Evolutionary conservation across 2,888 invertebrate species (phyloP), one percentile per base, ranked within the genome.

Genomic region (Tigriopus californicus): DNA sequence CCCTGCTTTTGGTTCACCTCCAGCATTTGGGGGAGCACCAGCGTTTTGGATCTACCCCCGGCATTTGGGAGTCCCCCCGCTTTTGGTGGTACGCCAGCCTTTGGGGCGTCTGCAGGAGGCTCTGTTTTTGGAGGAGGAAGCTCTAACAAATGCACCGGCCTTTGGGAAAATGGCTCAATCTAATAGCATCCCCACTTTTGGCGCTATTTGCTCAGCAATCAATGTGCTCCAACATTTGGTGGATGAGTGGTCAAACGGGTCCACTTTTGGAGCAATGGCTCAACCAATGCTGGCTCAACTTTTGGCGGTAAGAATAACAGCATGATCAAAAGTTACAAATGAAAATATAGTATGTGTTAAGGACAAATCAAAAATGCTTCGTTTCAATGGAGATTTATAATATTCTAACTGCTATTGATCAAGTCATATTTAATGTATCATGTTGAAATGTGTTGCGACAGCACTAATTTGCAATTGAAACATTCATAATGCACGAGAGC

Each of bases 101-200:
- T 53, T 53, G 54, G 54, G 15, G 40, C 53, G n/a, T 22, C 20
- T n/a, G n/a, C n/a, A 6, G 53, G 40, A 15, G 53, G 53, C 0
- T 69, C 76, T 66, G 65, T 70, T 52, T 76, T 76, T 61, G 73
- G 73, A 4, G 64, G 72, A 1, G 64, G 74, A 10, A 62, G 20
- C 15, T 24, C 40, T 40, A 24, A n/a, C 49, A 46, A 46, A 22
- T 24, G 40, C 76, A 64, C 71, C 78, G 0, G 77, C 77, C 47
- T 81, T 80, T 70, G 80, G 79, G 65, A 79, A 15, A 15, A 80
- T 80, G 1, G 76, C 74, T 46, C 80, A 80, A 68, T 44, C 46
- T 15, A 78, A 77, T 66, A 80, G 79, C 1, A 59, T 54, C 1
- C 69, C 79, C 56, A 77, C 79, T 1, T 80, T 80, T 69, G 80